phyloP scores from a whole-genome alignment of 2,113 vertebrate genomes.

The Nothoprocta pentlandii region DNA sequence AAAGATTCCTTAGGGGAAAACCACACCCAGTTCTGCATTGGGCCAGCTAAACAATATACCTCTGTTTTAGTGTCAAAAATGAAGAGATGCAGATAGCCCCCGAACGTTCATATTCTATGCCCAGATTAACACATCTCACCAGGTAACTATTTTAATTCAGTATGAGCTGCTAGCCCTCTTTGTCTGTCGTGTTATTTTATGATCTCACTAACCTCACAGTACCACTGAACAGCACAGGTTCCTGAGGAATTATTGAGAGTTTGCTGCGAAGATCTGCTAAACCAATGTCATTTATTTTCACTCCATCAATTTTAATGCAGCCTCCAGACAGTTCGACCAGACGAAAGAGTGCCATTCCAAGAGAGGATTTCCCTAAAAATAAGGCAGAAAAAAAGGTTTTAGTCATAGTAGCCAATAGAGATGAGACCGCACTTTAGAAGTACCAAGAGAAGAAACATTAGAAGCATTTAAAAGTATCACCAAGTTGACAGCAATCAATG shows the following conservation, averaged over 20 bases:
- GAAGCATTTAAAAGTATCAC: not conserved
- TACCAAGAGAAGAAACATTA: not conserved
- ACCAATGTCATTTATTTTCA: constrained; percentile 91
- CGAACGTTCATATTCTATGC: not conserved
- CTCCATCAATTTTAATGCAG: constrained; percentile 90
- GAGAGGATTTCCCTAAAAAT: constrained; percentile 89
- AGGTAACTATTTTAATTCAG: not conserved
- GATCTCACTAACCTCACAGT: constrained; percentile 86
- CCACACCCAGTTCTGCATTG: not conserved
- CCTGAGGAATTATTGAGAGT: constrained; percentile 94
- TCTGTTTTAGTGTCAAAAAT: not conserved
- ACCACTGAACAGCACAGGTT: constrained; percentile 92
- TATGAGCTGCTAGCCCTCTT: not conserved
- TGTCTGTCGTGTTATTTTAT: not conserved
- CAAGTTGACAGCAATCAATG: not conserved
- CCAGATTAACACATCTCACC: not conserved
- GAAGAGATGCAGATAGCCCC: not conserved
- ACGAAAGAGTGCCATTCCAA: constrained; percentile 90
- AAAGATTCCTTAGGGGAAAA: not conserved
- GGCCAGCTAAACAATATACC: not conserved
- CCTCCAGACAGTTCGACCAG: constrained; percentile 90
- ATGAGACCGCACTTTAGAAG: not conserved
- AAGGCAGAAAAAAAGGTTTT: not conserved
- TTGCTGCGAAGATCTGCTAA: constrained; percentile 94
- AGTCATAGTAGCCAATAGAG: not conserved